Base-by-base conservation (phyloP, 2,113 vertebrate genomes). In the Psophia crepitans region DNA sequence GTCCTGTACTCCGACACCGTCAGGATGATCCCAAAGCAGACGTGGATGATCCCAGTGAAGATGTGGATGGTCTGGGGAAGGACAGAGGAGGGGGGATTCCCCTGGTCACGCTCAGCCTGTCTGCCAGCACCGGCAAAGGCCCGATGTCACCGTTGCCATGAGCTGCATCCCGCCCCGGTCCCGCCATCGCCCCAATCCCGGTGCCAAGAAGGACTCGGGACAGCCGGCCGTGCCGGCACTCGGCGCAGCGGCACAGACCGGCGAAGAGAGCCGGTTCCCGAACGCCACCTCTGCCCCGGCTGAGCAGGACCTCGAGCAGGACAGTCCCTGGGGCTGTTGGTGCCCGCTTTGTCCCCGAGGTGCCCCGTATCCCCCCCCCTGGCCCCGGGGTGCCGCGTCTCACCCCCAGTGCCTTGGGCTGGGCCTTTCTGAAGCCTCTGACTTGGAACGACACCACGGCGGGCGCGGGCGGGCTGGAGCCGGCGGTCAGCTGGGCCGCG, bases 361-460 rank as follows among this genome's bases (percentile, higher is more conserved):
- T 54, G 51, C 18, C 66, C 21, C 3, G 2, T 13, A 14, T 43
- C 12, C 43, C 43, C 43, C 43, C 10, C 11, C 8, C n/a, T n/a
- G n/a, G 8, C 44, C 53, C 43, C 2, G 1, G 43, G 22, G 11
- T 0, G 1, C 51, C 0, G 0, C 1, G 2, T 7, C 97, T 97
- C 79, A 97, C 97, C 97, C 97, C 97, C 78, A 97, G 77, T 4
- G 24, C 90, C 41, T 92, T 96, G 74, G 96, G 94, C 58, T 96
- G 92, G 37, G 87, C 90, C 61, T 3, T 96, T 18, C 12, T 37
- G 94, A 96, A 90, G 22, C 21, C 23, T 21, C 6, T 35, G 5
- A 65, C 78, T 48, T n/a, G 90, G 32, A 93, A 30, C 0, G 93
- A 89, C 1, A 5, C 11, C 0, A 3, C 13, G 5, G 51, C 3